Base-by-base conservation (phyloP, 2,797 vertebrate genomes). In the Pseudochirops corinnae region DNA sequence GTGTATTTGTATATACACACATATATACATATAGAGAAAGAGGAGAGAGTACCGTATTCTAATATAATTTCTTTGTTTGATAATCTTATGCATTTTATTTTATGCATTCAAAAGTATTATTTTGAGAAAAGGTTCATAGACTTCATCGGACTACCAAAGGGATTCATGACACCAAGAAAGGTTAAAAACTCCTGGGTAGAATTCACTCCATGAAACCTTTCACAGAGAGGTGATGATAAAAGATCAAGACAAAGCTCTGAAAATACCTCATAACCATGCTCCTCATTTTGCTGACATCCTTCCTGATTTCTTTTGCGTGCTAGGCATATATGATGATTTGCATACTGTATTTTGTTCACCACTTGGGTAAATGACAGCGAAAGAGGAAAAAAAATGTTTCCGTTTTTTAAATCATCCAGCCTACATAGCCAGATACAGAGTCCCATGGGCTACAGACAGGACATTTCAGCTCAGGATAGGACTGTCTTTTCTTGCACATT, bases 341-440 rank as follows among this genome's bases (percentile, higher is more conserved):
- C 56, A 91, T 93, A 58, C 29, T n/a, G 67, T 95, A 90, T 87
- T 46, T 31, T 55, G 60, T 29, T 90, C 58, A 93, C 67, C 74
- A 91, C 5, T 18, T 92, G 52, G 90, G 14, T 93, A 93, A 74
- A 94, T 74, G 90, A 92, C 56, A 93, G 90, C 93, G 57, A 91
- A 33, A 90, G 56, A 60, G 3, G 39, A 21, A 46, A 46, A 46
- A 82, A 46, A 26, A 52, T n/a, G 93, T 93, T 53, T 95, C 55
- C 90, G 16, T 39, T 95, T 93, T 74, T 91, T 29, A 93, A 56
- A 16, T 96, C 90, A 96, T 92, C 26, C 90, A 74, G 95, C n/a
- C 60, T 94, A 11, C 50, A 16, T 28, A 95, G 4, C 93, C 87
- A 93, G 62, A 91, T 60, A 31, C 60, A 92, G 97, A 92, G 46